Base-by-base conservation (phyloP, 2,888 invertebrate species). In the Drosophila crucigera region DNA sequence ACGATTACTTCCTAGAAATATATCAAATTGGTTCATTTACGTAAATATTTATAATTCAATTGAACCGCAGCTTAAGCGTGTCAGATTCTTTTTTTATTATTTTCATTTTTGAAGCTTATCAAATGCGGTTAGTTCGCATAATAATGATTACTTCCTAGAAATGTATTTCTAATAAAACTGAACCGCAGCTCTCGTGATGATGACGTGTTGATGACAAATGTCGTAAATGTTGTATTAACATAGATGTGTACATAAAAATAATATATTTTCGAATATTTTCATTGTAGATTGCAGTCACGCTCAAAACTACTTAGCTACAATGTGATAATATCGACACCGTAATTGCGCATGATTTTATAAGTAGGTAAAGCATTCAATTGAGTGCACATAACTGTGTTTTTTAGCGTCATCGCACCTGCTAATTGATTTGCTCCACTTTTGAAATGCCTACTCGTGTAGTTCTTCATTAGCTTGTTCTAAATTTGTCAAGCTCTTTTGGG, bases 341-440 rank as follows among this genome's bases (percentile, higher is more conserved):
- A 71, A 80, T 80, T 67, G 47, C 16, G 64, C 25, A 50, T 50
- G 16, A 68, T 50, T 59, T 74, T 37, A 9, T 25, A 22, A 31
- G 10, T 14, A 5, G 1, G 11, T 35, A 52, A 25, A 39, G 88
- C 88, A 70, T 73, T 85, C 78, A 85, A 85, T 85, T 73, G 76
- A 80, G 85, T 73, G 83, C 78, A 77, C 65, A 68, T 84, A 90
- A 90, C 85, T 76, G 85, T 90, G 73, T 63, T 78, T 77, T 82
- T 73, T 67, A 75, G 47, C 63, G 56, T 56, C 63, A 60, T 59
- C 68, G 49, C 68, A 84, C 64, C 89, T 90, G 85, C 55, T 90
- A 85, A 85, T 88, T 85, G 78, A 80, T 76, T 87, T 84, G 88
- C 68, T 77, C 84, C 62, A 83, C 28, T 68, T 78, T 60, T 28